These are phyloP conservation scores for Leptopilina syphax DNA, from an alignment of 2,888 invertebrate genomes.

Conservation along the genomic window DNA sequence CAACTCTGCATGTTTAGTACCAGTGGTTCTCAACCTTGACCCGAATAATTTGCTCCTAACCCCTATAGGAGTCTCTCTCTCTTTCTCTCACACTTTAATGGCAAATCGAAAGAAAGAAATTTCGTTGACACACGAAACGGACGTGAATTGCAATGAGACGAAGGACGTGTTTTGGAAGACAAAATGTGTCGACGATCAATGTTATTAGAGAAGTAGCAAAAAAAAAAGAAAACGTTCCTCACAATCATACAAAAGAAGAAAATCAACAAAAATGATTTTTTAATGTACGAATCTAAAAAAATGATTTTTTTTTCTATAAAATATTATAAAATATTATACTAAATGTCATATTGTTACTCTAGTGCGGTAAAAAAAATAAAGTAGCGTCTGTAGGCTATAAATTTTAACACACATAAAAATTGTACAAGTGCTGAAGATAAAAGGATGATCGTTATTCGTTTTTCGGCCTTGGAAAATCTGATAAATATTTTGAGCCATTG, in stretches of 20 bases:
- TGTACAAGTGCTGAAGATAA: neutral
- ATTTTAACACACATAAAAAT: neutral
- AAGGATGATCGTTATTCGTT: neutral
- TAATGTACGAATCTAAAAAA: neutral
- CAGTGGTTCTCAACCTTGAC: constrained; percentile 71
- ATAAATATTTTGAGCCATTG: neutral
- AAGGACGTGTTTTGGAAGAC: constrained; percentile 66
- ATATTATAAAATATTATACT: neutral
- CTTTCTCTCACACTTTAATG: constrained; percentile 54
- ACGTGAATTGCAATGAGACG: constrained; percentile 67
- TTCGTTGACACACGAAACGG: constrained; percentile 57
- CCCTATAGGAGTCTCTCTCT: constrained; percentile 57
- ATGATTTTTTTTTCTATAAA: neutral
- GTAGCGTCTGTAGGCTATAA: neutral
- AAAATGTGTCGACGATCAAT: constrained; percentile 72
- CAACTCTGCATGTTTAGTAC: constrained; percentile 44
- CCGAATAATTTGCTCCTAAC: constrained; percentile 59
- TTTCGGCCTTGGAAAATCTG: constrained; percentile 12
- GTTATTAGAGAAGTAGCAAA: constrained; percentile 53
- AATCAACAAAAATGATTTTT: neutral
- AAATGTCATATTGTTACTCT: neutral
- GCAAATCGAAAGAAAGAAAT: constrained; percentile 55
- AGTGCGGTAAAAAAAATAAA: neutral
- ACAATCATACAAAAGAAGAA: neutral
- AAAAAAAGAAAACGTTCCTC: neutral